A percentile compares a stretch with the other conserved stretches of the same genome.
phyloP scores from a whole-genome alignment of 2,888 invertebrate species.

The Chironomus tentans region DNA sequence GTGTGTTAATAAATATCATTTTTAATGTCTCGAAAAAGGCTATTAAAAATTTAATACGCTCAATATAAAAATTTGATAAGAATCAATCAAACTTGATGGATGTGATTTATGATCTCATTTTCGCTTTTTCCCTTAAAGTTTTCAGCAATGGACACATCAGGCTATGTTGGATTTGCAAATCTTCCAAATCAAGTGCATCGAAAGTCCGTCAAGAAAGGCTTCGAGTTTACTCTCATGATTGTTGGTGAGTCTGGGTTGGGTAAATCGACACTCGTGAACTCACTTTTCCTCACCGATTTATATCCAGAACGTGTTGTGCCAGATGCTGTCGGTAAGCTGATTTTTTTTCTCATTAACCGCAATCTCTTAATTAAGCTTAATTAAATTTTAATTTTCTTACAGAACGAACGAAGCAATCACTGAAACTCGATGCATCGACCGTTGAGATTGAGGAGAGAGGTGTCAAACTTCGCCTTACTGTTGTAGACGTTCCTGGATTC shows the following conservation, averaged over 20 bases:
- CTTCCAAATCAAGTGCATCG: conserved; percentile 94
- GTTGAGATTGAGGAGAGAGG: conserved; percentile 95
- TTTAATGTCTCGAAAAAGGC: too few species aligned
- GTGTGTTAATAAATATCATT: too few species aligned
- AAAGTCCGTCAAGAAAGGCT: conserved; percentile 95
- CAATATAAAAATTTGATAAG: background rate
- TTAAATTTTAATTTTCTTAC: conserved; percentile 30
- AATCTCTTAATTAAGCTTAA: background rate
- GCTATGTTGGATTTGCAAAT: conserved; percentile 73
- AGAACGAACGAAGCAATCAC: conserved; percentile 88
- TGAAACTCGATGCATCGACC: conserved; percentile 88
- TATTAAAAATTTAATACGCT: too few species aligned
- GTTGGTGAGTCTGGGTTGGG: conserved; percentile 87
- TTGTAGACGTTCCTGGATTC: conserved; percentile 93
- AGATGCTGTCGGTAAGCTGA: conserved; percentile 66
- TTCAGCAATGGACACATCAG: conserved; percentile 73
- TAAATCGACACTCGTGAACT: conserved; percentile 92
- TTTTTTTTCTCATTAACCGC: background rate
- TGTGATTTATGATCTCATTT: background rate
- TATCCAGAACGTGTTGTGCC: conserved; percentile 88
- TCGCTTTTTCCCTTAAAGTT: conserved; percentile 48
- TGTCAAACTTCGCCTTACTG: conserved; percentile 84
- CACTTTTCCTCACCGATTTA: conserved; percentile 86
- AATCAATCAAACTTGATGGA: background rate
- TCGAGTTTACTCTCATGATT: conserved; percentile 96